phyloP scores from a whole-genome alignment of 2,113 vertebrate genomes.

The Cynoglossus semilaevis region DNA sequence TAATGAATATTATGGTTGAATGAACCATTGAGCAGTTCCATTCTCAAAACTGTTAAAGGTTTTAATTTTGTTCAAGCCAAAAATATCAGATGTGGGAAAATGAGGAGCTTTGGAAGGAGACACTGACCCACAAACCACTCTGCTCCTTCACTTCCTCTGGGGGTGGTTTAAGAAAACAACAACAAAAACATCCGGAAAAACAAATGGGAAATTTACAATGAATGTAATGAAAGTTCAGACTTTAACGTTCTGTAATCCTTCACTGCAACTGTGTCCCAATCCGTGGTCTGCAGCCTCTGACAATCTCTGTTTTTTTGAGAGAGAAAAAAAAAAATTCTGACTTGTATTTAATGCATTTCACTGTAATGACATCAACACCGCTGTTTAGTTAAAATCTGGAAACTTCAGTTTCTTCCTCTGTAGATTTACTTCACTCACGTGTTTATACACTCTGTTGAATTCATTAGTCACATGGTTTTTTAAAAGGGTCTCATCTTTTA shows the following conservation, averaged over 20 bases:
- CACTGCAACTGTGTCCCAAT: neutral
- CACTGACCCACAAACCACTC: constrained; percentile 5
- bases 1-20: too few relatives aligned
- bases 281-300: neutral
- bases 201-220: constrained; percentile 1
- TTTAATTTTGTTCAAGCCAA: constrained; percentile 38
- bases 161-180: neutral
- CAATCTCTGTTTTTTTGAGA: too few relatives aligned
- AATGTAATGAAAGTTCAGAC: constrained; percentile 5
- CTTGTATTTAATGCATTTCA: too few relatives aligned
- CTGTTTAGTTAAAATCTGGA: too few relatives aligned
- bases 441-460: too few relatives aligned
- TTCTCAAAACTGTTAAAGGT: constrained; percentile 14
- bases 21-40: neutral
- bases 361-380: too few relatives aligned
- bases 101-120: constrained; percentile 39
- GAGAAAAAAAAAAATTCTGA: too few relatives aligned
- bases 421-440: too few relatives aligned
- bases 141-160: neutral
- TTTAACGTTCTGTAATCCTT: neutral
- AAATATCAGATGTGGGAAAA: constrained; percentile 27
- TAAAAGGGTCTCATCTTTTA: too few relatives aligned
- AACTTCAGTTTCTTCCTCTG: too few relatives aligned
- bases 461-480: too few relatives aligned
- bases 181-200: neutral